A percentile compares a stretch with the other conserved stretches of the same genome.
phyloP scores from a whole-genome alignment of 2,888 invertebrate genomes.

The Hirtodrosophila histrioides region DNA sequence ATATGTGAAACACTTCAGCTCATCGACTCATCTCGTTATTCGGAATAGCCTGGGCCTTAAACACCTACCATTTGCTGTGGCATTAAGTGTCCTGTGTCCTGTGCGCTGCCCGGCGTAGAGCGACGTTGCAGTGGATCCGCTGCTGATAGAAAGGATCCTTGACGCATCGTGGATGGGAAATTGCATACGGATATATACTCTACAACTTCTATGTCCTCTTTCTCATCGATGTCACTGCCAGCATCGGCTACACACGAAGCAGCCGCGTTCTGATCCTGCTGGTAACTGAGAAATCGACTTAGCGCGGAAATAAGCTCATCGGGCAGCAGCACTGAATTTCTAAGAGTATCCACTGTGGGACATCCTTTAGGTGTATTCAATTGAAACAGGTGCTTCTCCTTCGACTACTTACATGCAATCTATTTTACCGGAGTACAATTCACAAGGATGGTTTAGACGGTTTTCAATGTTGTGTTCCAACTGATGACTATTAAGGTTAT shows the following conservation, averaged over 20 bases:
- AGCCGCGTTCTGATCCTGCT: background rate
- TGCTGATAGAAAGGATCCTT: background rate
- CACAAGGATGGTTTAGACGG: background rate
- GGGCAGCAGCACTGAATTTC: constrained; percentile 36
- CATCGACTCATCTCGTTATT: too few relatives aligned
- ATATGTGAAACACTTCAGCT: too few relatives aligned
- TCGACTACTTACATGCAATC: constrained; percentile 42
- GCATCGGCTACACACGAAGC: background rate
- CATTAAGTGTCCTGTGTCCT: background rate
- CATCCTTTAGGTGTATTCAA: background rate
- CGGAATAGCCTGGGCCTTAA: too few relatives aligned
- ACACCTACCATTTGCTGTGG: too few relatives aligned
- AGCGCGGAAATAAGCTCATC: constrained; percentile 41
- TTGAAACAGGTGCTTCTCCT: too few relatives aligned
- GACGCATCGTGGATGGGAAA: constrained; percentile 6
- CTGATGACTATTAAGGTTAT: constrained; percentile 1
- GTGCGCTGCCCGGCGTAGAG: background rate
- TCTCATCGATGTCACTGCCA: background rate
- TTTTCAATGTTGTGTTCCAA: background rate
- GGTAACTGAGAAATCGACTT: constrained; percentile 23
- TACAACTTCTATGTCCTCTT: background rate
- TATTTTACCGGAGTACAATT: background rate
- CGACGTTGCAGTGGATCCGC: background rate
- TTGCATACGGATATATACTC: background rate
- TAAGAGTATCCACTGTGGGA: constrained; percentile 10